Percentiles rank a stretch among this genome's conserved stretches.
Conservation (phyloP, 2,797 vertebrate species). For the Acipenser ruthenus region DNA sequence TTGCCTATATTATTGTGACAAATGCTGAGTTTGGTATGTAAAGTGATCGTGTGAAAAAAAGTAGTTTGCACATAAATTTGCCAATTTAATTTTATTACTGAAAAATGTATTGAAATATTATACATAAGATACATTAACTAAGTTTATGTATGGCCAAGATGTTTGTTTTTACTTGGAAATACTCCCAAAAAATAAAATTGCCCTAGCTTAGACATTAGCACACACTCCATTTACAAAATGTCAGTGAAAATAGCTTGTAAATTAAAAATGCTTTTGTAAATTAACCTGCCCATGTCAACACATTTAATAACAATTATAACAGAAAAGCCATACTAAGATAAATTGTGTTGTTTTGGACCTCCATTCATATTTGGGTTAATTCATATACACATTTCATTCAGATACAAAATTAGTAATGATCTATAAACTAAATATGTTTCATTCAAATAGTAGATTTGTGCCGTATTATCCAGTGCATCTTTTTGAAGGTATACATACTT, state of each 20-base stretch:
- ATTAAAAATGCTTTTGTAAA: slow-evolving; percentile 35
- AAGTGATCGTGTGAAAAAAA: too few species aligned
- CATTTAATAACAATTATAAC: slow-evolving; percentile 11
- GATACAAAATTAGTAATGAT: slow-evolving; percentile 13
- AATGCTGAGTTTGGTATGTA: too few species aligned
- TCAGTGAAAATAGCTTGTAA: slow-evolving; percentile 55
- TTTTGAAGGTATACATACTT: not conserved
- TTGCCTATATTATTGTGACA: too few species aligned
- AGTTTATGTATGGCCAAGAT: not conserved
- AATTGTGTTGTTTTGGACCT: slow-evolving; percentile 32
- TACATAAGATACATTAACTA: not conserved
- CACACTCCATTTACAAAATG: slow-evolving; percentile 74
- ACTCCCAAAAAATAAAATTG: slow-evolving; percentile 64
- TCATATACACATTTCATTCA: slow-evolving; percentile 24
- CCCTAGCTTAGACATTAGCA: slow-evolving; percentile 51
- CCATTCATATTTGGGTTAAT: slow-evolving; percentile 19
- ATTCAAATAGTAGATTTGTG: not conserved
- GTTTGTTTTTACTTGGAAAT: slow-evolving; percentile 65
- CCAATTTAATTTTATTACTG: not conserved
- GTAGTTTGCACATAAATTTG: not conserved
- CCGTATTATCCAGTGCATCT: not conserved
- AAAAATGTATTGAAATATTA: not conserved
- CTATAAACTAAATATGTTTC: slow-evolving; percentile 1
- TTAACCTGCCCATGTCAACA: slow-evolving; percentile 6
- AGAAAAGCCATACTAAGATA: slow-evolving; percentile 38